Evolutionary conservation across 2,113 vertebrate genomes (phyloP).

Genomic region (Dicaeum eximium): DNA sequence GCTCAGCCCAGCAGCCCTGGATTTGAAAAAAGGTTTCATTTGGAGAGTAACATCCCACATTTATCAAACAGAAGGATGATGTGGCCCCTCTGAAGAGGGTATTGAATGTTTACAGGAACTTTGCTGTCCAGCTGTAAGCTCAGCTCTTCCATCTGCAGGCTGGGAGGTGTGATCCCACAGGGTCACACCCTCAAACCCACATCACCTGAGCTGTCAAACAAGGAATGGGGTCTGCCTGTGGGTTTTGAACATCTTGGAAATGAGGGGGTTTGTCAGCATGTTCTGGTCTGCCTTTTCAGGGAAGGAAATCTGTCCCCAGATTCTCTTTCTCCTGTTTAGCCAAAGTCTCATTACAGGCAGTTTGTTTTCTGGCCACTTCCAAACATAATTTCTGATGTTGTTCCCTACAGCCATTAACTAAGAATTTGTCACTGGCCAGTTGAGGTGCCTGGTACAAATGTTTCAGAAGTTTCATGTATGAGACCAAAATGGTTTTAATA

Average conservation of each 20-base stretch:
- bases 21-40: background rate
- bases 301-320: background rate
- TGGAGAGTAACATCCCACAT: background rate
- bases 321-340: background rate
- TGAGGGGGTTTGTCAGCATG: background rate
- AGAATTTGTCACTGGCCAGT: background rate
- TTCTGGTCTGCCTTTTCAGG: background rate
- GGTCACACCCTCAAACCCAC: background rate
- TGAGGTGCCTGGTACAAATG: background rate
- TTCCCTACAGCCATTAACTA: background rate
- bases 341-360: background rate
- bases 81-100: background rate
- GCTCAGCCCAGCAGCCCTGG: background rate
- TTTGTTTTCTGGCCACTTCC: background rate
- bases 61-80: background rate
- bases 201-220: background rate
- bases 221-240: fast-evolving
- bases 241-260: background rate
- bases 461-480: background rate
- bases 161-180: background rate
- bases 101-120: background rate
- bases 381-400: background rate
- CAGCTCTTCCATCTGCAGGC: background rate
- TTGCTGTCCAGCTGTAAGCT: background rate
- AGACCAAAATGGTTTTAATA: background rate